phyloP scores from a whole-genome alignment of 2,888 invertebrate species.

The Zeuzera pyrina region DNA sequence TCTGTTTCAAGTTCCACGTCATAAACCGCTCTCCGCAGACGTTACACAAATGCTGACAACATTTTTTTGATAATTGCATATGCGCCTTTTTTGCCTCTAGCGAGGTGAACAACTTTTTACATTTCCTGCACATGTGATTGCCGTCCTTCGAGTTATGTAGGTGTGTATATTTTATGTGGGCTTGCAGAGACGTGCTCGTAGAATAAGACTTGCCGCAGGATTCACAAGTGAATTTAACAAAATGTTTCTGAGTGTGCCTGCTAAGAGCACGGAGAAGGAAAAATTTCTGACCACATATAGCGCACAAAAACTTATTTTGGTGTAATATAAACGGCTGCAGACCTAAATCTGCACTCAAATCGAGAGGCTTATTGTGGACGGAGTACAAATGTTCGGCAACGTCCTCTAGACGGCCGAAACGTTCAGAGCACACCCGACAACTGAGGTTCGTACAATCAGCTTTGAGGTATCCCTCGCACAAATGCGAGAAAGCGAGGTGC shows the following conservation, averaged over 20 bases:
- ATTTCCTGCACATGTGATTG: constrained; percentile 2
- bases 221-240: constrained; percentile 50
- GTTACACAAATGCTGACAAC: constrained; percentile 6
- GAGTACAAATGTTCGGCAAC: constrained; percentile 40
- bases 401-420: constrained; percentile 30
- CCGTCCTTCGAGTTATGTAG: too few species aligned
- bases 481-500: constrained; percentile 46
- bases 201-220: constrained; percentile 55
- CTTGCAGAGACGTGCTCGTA: constrained; percentile 40
- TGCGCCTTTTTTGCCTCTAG: constrained; percentile 6
- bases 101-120: constrained; percentile 7
- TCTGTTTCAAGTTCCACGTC: constrained; percentile 21
- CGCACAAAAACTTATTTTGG: constrained; percentile 38
- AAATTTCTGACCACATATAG: constrained; percentile 40
- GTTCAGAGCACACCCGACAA: constrained; percentile 41
- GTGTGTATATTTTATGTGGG: constrained; percentile 44
- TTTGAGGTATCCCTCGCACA: constrained; percentile 49
- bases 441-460: constrained; percentile 48
- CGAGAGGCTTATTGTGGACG: constrained; percentile 34
- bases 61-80: constrained; percentile 5
- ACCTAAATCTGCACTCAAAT: constrained; percentile 30
- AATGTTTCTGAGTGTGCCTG: constrained; percentile 52
- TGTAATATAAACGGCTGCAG: constrained; percentile 39
- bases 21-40: constrained; percentile 9
- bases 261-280: constrained; percentile 44